Percentiles rank a stretch among this genome's conserved stretches.
Evolutionary conservation across 2,797 vertebrate species (phyloP).

Genomic region (Scleropages formosus): DNA sequence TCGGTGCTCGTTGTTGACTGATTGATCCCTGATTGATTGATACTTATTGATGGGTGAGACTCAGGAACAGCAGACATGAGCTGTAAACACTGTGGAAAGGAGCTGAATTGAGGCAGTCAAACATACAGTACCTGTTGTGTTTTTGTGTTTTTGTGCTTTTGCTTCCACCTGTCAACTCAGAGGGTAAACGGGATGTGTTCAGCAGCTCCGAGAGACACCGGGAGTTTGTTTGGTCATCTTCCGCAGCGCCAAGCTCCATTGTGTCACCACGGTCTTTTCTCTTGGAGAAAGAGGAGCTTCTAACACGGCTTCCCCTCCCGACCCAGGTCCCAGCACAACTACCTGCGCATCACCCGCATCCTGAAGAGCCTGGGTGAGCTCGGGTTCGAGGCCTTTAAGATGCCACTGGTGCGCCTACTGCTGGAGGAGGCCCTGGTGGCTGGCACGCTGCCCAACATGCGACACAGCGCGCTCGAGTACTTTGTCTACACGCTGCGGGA

Average conservation of each 20-base stretch:
- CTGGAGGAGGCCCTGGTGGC: conserved; percentile 87
- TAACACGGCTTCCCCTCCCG: background rate
- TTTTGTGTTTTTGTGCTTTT: too few relatives aligned
- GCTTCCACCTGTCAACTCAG: too few relatives aligned
- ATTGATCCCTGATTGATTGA: too few relatives aligned
- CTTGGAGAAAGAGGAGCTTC: background rate
- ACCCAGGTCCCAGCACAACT: conserved; percentile 97
- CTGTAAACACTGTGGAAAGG: too few relatives aligned
- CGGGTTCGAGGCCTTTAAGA: conserved; percentile 91
- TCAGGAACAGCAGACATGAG: too few relatives aligned
- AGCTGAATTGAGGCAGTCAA: too few relatives aligned
- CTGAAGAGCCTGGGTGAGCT: conserved; percentile 96
- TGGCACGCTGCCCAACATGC: conserved; percentile 87
- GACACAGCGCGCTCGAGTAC: conserved; percentile 92
- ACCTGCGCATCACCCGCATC: conserved; percentile 94
- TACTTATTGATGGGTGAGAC: too few relatives aligned
- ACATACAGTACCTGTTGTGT: too few relatives aligned
- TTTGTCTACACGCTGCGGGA: conserved; percentile 91
- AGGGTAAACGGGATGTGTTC: background rate
- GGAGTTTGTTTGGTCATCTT: background rate
- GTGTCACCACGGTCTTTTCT: too few relatives aligned
- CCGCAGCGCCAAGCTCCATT: background rate
- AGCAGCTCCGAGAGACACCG: background rate
- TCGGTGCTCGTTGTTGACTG: too few relatives aligned
- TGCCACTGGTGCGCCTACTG: conserved; percentile 85